Evolutionary conservation across 2,113 vertebrate genomes (phyloP), one percentile per base, ranked within the genome.

Genomic region (Galemys pyrenaicus): DNA sequence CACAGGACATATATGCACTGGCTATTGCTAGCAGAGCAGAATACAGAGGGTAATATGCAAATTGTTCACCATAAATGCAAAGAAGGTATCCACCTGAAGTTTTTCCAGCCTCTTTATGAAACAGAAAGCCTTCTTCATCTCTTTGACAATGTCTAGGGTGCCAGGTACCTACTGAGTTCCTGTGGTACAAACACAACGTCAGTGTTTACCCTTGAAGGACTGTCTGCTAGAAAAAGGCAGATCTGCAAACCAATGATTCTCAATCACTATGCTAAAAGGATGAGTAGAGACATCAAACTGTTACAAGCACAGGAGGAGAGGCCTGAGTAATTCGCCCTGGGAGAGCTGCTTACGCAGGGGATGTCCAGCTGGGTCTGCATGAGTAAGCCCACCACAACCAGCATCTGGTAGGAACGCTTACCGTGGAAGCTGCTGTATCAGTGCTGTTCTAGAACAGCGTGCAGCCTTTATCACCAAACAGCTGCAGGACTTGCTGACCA

Each of bases 211-310:
- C n/a, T 85, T 49, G n/a, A 94, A 46, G 51, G 19, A 35, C 82
- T 74, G 39, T 73, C 62, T 44, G 49, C 32, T 44, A 75, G 78
- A 71, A 65, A 54, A 95, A 88, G 78, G 49, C 65, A 90, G 35
- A 86, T 75, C 80, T 28, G 44, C 7, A 46, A 39, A 83, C 85
- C 5, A n/a, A 6, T 74, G 60, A 68, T 91, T 94, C 89, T 89
- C 68, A 79, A 35, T 70, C 82, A 65, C 70, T 88, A 77, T 65
- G 44, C 58, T 79, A 94, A 91, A 64, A 60, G 12, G 51, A 54
- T 44, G 11, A 86, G 78, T 65, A 85, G 86, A 94, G 65, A 83
- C 70, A 86, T 92, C 86, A 89, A 92, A 80, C 51, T 75, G 19
- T 87, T 75, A 35, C 46, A 62, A 83, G 46, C 6, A 0, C 60